Conservation (phyloP, 2,113 vertebrate species). For the Corapipo altera region DNA sequence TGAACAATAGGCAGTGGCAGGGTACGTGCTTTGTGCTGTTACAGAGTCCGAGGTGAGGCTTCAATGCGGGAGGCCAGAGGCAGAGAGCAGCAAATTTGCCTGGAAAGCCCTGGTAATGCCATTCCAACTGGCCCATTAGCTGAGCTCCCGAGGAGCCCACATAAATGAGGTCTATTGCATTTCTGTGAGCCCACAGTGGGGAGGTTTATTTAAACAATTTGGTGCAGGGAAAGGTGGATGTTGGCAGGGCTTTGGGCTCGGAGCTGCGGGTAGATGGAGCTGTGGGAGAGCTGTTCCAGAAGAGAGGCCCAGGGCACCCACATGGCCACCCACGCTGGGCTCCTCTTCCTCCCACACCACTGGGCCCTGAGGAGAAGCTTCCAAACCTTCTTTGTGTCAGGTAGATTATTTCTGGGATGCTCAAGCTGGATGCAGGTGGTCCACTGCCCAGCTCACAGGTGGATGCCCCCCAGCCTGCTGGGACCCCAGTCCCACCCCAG, state of each 20-base stretch:
- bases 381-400: background rate
- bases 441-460: background rate
- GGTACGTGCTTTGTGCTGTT: background rate
- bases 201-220: background rate
- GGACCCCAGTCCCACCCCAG: background rate
- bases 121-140: background rate
- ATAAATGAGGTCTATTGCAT: background rate
- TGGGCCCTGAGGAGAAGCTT: background rate
- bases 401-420: background rate
- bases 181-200: background rate
- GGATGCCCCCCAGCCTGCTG: background rate
- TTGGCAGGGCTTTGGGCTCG: background rate
- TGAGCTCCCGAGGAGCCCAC: background rate
- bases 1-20: background rate
- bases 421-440: background rate
- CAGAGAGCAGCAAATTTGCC: background rate
- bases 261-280: background rate
- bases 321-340: background rate
- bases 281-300: background rate
- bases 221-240: background rate
- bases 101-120: background rate
- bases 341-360: background rate
- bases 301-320: background rate
- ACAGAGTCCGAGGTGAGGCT: background rate
- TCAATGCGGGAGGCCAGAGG: background rate